Conservation (phyloP, 1,140 invertebrate species). For the Magallana ariakensis region DNA sequence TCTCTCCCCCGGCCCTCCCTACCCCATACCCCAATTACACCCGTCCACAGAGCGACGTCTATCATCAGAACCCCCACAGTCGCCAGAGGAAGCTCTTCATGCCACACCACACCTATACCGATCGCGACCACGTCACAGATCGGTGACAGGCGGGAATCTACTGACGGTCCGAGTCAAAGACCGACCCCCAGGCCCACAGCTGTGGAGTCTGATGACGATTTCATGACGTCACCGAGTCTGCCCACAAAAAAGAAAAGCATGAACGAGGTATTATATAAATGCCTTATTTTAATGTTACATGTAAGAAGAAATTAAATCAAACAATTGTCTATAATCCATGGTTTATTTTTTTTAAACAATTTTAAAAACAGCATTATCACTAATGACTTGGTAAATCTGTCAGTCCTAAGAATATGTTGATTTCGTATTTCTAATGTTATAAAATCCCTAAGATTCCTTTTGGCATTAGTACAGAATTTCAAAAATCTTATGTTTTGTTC, state of each 20-base stretch:
- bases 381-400: too few relatives aligned
- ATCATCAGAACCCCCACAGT: neutral
- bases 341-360: too few relatives aligned
- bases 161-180: neutral
- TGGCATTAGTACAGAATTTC: neutral
- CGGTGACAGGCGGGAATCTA: neutral
- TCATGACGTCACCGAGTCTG: neutral
- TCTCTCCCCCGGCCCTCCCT: neutral
- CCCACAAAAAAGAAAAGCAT: neutral
- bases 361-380: too few relatives aligned
- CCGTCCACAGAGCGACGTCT: neutral
- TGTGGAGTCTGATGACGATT: constrained; percentile 5
- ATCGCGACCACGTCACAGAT: neutral
- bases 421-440: too few relatives aligned
- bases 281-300: too few relatives aligned
- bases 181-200: neutral
- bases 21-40: neutral
- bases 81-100: neutral
- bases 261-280: neutral
- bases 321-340: too few relatives aligned
- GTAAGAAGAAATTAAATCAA: too few relatives aligned
- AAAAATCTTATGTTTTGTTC: neutral
- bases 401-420: too few relatives aligned
- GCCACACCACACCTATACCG: neutral
- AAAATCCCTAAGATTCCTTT: too few relatives aligned